phyloP scores from a whole-genome alignment of 2,888 invertebrate species.

The Apodemia duryi region DNA sequence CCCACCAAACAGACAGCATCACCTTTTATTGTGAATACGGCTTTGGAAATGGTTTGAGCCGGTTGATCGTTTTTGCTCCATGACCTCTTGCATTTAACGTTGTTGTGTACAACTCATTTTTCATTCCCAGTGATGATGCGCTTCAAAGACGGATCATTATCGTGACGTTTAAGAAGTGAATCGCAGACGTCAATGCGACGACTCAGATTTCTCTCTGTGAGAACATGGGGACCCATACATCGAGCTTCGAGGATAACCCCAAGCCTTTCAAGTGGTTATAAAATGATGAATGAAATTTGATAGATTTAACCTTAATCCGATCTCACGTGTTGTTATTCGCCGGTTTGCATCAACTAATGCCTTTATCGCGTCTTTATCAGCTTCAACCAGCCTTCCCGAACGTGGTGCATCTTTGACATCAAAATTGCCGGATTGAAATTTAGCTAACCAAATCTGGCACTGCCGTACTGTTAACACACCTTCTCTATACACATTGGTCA shows the following conservation, averaged over 20 bases:
- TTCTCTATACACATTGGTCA: constrained; percentile 17
- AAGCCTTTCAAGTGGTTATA: background rate
- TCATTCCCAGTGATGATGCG: background rate
- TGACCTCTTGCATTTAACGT: too few relatives aligned
- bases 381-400: constrained; percentile 30
- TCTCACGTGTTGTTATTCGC: background rate
- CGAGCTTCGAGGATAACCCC: background rate
- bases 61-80: too few relatives aligned
- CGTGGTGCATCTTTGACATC: constrained; percentile 33
- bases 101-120: too few relatives aligned
- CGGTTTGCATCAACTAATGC: constrained; percentile 7
- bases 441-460: constrained; percentile 34
- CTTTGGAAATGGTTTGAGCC: too few relatives aligned
- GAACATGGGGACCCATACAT: background rate
- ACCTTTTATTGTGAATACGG: too few relatives aligned
- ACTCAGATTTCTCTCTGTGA: background rate
- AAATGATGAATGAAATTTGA: background rate
- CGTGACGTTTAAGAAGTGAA: background rate
- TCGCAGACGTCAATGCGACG: background rate
- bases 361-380: constrained; percentile 11
- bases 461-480: constrained; percentile 29
- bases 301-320: background rate
- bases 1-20: background rate
- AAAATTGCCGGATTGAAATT: constrained; percentile 35
- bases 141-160: background rate